Percentiles rank a stretch among this genome's conserved stretches.
Evolutionary conservation across 2,113 vertebrate genomes (phyloP).

Genomic region (Onychostoma macrolepis): DNA sequence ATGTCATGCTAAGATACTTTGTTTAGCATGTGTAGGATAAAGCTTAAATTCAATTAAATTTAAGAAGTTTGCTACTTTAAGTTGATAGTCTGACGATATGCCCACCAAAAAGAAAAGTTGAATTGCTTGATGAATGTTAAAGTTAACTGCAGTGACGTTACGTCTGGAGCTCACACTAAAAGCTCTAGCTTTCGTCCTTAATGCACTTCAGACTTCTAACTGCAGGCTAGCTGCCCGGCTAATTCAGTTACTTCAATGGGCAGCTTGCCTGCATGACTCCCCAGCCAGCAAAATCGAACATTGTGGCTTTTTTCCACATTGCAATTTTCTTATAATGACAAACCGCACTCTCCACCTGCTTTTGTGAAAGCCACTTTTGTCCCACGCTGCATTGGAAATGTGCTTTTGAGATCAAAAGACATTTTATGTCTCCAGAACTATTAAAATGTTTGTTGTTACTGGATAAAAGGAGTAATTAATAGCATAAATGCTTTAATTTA

Average conservation of each 20-base stretch:
- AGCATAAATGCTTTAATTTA: neutral
- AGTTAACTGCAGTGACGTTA: constrained; percentile 31
- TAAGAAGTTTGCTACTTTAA: neutral
- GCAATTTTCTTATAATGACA: constrained; percentile 5
- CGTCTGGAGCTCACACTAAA: constrained; percentile 43
- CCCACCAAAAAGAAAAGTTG: neutral
- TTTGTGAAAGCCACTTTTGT: constrained; percentile 33
- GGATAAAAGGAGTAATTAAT: constrained; percentile 22
- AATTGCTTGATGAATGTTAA: neutral
- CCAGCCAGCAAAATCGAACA: constrained; percentile 11
- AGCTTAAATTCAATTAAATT: neutral
- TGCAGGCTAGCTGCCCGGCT: constrained; percentile 37
- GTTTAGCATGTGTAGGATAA: neutral
- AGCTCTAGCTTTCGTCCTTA: constrained; percentile 30
- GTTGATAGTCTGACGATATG: neutral
- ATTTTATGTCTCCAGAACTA: constrained; percentile 28
- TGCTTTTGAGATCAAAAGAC: constrained; percentile 22
- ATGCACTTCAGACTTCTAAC: constrained; percentile 14
- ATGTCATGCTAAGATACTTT: too few species aligned
- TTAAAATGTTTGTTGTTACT: neutral
- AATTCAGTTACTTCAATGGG: constrained; percentile 44
- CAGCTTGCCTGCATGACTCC: neutral
- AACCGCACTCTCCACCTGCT: neutral
- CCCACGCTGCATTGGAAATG: neutral
- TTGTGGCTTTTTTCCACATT: constrained; percentile 26